Conservation (phyloP, 2,888 invertebrate genomes). For the Lasioglossum malachurum region DNA sequence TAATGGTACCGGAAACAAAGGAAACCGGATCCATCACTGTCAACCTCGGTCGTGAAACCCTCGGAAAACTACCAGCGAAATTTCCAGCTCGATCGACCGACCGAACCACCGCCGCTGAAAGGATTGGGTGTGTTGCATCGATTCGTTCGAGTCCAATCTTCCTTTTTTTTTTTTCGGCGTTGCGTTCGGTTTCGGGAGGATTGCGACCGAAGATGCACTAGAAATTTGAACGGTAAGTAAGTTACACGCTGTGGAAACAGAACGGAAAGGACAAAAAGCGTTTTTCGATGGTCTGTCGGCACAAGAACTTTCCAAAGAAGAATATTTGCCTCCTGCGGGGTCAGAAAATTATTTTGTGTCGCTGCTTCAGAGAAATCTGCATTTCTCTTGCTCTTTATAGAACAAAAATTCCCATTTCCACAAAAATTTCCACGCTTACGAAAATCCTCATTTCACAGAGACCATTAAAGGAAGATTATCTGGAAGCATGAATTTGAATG, state of each 20-base stretch:
- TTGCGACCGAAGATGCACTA: not conserved
- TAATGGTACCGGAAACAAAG: conserved; percentile 35
- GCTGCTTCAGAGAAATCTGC: not conserved
- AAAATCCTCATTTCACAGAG: not conserved
- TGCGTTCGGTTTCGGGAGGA: not conserved
- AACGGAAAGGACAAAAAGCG: not conserved
- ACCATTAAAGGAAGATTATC: not conserved
- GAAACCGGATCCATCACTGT: conserved; percentile 45
- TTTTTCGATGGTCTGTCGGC: not conserved
- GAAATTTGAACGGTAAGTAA: conserved; percentile 1
- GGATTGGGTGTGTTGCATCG: conserved; percentile 32
- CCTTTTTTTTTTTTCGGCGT: not conserved
- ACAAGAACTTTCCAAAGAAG: not conserved
- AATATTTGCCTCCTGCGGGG: not conserved
- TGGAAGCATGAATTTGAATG: not conserved
- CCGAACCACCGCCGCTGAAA: conserved; percentile 12
- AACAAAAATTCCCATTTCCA: not conserved
- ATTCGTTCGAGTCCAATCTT: not conserved
- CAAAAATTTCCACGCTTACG: not conserved
- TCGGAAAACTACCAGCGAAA: conserved; percentile 23
- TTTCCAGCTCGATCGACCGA: conserved; percentile 31
- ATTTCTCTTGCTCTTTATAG: not conserved
- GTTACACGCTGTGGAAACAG: not conserved
- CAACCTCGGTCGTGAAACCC: conserved; percentile 20
- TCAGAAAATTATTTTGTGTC: not conserved